Base-by-base conservation (phyloP, 2,797 vertebrate species). In the Perdix hodgsoniae region DNA sequence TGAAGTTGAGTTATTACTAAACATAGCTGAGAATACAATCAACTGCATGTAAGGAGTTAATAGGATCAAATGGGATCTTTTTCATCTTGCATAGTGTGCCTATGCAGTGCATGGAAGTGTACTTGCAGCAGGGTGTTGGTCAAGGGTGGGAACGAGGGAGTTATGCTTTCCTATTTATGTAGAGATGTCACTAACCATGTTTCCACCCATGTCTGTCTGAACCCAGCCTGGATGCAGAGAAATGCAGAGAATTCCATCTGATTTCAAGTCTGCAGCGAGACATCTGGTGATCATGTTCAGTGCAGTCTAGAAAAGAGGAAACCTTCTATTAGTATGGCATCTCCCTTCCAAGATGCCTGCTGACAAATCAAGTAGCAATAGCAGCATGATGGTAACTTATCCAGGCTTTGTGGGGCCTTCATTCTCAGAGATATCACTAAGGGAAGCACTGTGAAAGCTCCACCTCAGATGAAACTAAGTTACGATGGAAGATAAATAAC, bases 251-350 rank as follows among this genome's bases (percentile, higher is more conserved):
- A 98, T 98, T 49, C 98, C 97, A 4, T 98, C 97, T 1, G 96
- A 86, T 84, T 98, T 96, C 92, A 98, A 83, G 86, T 98, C 98
- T 10, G 96, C 91, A 23, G 98, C 97, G 42, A 98, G 97, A 63
- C 97, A 98, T 73, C 98, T 95, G 40, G 97, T 98, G 91, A 98
- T 95, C 98, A 98, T 98, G 94, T 98, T 98, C 33, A 98, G 94
- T 1, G 98, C 98, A 37, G 96, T 97, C 98, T 98, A 65, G 7
- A 13, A 26, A 66, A 66, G 49, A 1, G 16, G 45, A 93, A 88
- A 84, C 10, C 56, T 8, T 4, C 10, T 6, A 0, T 95, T 18
- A 94, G 44, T 2, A 9, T 5, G 52, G 22, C 33, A 57, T 39
- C 42, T 85, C 64, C 75, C 40, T 75, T 24, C 72, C 84, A 66